phyloP scores from a whole-genome alignment of 2,113 vertebrate genomes.

The Athene noctua region DNA sequence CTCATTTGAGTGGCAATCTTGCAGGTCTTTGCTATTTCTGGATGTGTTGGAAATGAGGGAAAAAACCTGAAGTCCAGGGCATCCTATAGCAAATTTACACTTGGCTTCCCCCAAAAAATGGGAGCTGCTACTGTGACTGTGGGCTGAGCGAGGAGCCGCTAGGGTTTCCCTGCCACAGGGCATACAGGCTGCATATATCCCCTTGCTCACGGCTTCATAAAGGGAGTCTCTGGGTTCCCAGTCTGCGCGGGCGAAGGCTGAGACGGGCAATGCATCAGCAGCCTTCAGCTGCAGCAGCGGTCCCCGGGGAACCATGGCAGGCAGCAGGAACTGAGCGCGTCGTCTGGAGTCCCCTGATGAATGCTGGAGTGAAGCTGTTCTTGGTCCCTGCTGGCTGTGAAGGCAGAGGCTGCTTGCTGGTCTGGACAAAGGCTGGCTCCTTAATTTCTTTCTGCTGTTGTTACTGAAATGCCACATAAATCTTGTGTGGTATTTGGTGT shows the following conservation, averaged over 20 bases:
- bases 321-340: background rate
- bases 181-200: accelerated
- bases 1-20: background rate
- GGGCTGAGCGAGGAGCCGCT: background rate
- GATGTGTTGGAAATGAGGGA: background rate
- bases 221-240: background rate
- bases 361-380: background rate
- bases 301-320: background rate
- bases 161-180: background rate
- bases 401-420: background rate
- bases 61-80: background rate
- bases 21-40: background rate
- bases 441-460: slow-evolving; percentile 38
- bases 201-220: accelerated
- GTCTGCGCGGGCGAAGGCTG: accelerated
- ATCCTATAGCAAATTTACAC: background rate
- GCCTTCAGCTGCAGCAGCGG: accelerated
- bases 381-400: background rate
- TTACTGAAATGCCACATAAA: slow-evolving; percentile 26
- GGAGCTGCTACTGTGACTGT: accelerated
- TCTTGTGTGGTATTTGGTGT: background rate
- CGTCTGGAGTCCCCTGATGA: background rate
- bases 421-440: slow-evolving; percentile 5
- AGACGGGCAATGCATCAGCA: background rate
- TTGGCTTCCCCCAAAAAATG: background rate